A percentile compares a stretch with the other conserved stretches of the same genome.
Evolutionary conservation across 2,888 invertebrate genomes (phyloP).

Genomic region (Pyrrhosoma nymphula): DNA sequence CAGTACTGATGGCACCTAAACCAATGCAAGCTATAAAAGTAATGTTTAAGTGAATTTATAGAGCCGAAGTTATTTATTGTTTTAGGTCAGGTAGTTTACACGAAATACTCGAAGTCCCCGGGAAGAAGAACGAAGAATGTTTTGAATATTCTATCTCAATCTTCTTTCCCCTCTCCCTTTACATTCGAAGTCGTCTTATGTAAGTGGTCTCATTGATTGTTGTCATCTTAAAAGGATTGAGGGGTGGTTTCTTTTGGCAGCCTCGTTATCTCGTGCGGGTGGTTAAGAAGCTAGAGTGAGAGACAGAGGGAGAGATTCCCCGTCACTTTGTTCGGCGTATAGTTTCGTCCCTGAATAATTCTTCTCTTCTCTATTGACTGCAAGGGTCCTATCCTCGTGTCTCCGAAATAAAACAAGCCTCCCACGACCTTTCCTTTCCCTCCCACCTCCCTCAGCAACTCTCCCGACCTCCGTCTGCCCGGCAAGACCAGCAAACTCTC

Average conservation of each 20-base stretch:
- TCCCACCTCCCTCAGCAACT: not conserved
- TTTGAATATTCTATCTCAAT: too few species aligned
- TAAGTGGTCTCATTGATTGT: not conserved
- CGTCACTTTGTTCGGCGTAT: constrained; percentile 3
- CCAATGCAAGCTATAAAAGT: too few species aligned
- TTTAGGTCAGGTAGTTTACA: too few species aligned
- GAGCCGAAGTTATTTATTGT: too few species aligned
- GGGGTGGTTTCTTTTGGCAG: not conserved
- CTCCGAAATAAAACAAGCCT: not conserved
- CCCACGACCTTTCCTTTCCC: not conserved
- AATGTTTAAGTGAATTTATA: too few species aligned
- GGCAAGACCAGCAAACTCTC: not conserved
- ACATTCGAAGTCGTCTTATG: not conserved
- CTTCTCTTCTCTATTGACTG: not conserved
- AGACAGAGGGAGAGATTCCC: not conserved
- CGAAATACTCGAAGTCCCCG: too few species aligned
- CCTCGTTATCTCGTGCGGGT: not conserved
- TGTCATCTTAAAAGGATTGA: not conserved
- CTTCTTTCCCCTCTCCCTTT: too few species aligned
- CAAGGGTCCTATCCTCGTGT: not conserved
- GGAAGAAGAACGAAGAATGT: too few species aligned
- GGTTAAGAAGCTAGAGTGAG: not conserved
- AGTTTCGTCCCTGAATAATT: constrained; percentile 1
- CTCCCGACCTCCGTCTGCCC: not conserved
- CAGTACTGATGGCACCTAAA: too few species aligned